Base-by-base conservation (phyloP, 2,888 invertebrate genomes). In the Palloptera scutellata region DNA sequence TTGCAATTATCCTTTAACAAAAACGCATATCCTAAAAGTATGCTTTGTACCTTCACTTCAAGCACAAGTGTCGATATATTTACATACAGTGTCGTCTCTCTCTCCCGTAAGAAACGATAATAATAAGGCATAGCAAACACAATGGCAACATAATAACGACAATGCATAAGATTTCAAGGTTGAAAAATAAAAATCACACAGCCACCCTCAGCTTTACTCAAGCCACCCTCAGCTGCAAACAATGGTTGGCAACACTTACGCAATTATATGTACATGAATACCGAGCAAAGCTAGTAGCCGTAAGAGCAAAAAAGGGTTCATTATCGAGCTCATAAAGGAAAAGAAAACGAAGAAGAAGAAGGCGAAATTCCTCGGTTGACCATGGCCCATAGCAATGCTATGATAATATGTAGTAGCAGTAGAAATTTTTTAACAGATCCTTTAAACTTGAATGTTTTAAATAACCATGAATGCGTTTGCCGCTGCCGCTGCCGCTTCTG, bases 221-320 rank as follows among this genome's bases (percentile, higher is more conserved):
- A 17, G 20, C 42, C 19, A 53, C n/a, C 17, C n/a, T 48, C 3
- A 11, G 51, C 11, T 30, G 12, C 42, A 55, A 67, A 67, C 61
- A 61, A 59, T 67, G 67, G 58, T 45, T 61, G 54, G 64, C 67
- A 70, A 70, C 70, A 67, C 64, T 71, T 72, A 67, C 64, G 72
- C 73, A 74, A 68, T 74, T 69, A 64, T 59, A n/a, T 52, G 64
- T 55, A 52, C 58, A 30, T 11, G 20, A 41, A 17, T 41, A 9
- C 41, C 8, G n/a, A 4, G 15, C 11, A 48, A 15, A 15, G 48
- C 48, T 15, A 48, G 48, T 11, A 48, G 48, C 48, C 48, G 48
- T 15, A 15, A 8, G 10, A 15, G 5, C 5, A 30, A 4, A 15
- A 15, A 48, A 48, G 48, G 48, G 48, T 48, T 48, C 10, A 48